Evolutionary conservation across 2,888 invertebrate genomes (phyloP).

Genomic region (Biston betularia): DNA sequence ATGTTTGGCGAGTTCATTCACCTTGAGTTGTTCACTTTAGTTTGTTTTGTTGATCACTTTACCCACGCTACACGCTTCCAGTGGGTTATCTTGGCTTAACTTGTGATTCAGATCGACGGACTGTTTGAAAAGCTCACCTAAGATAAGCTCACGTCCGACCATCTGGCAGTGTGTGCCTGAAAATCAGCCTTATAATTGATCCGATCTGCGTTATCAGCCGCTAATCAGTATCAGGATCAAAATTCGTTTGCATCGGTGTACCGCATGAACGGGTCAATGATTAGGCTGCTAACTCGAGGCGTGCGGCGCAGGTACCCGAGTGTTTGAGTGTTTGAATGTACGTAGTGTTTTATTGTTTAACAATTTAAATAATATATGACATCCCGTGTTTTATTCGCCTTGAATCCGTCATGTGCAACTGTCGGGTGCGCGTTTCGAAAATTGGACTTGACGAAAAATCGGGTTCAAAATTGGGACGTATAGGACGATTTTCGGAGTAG

Average conservation of each 20-base stretch:
- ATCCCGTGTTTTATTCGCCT: constrained; percentile 87
- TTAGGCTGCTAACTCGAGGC: constrained; percentile 34
- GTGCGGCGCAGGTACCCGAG: constrained; percentile 48
- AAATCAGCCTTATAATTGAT: constrained; percentile 24
- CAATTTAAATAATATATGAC: constrained; percentile 86
- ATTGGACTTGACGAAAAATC: constrained; percentile 62
- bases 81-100: not conserved
- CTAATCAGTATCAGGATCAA: not conserved
- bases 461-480: constrained; percentile 67
- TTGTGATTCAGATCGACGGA: not conserved
- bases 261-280: constrained; percentile 21
- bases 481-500: constrained; percentile 87
- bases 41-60: constrained; percentile 67
- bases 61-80: constrained; percentile 41
- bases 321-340: constrained; percentile 81
- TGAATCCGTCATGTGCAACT: constrained; percentile 87
- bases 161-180: not conserved
- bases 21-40: constrained; percentile 79
- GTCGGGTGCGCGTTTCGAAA: constrained; percentile 70
- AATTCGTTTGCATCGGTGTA: not conserved
- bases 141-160: not conserved
- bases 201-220: constrained; percentile 1
- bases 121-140: not conserved
- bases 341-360: constrained; percentile 80
- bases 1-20: constrained; percentile 82